Conservation (phyloP, 2,888 invertebrate genomes). For the Nephrocerus scutellatus region DNA sequence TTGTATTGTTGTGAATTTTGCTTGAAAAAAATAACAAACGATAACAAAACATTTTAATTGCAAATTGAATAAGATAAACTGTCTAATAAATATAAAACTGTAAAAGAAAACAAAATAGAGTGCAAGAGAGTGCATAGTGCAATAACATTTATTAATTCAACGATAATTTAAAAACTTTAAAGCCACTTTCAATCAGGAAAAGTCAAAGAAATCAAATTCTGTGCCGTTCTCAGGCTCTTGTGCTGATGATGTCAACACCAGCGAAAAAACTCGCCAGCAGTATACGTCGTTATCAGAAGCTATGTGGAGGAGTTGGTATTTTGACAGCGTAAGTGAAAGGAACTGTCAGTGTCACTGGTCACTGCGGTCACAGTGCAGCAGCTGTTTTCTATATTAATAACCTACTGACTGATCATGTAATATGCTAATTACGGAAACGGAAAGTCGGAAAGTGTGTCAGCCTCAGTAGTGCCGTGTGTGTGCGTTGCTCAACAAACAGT, state of each 20-base stretch:
- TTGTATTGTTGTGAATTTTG: too few relatives aligned
- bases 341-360: background rate
- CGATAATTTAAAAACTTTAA: constrained; percentile 18
- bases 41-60: background rate
- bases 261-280: constrained; percentile 29
- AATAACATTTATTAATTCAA: too few relatives aligned
- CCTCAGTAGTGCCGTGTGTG: background rate
- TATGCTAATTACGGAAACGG: too few relatives aligned
- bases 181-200: background rate
- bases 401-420: background rate
- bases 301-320: constrained; percentile 37
- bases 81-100: constrained; percentile 1
- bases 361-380: background rate
- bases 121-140: too few relatives aligned
- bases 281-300: constrained; percentile 43
- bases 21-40: constrained; percentile 10
- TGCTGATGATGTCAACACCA: background rate
- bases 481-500: too few relatives aligned
- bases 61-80: background rate
- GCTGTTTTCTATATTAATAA: background rate
- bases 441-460: too few relatives aligned
- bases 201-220: background rate
- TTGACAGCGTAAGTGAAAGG: constrained; percentile 39
- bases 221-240: background rate
- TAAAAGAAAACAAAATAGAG: constrained; percentile 4